Evolutionary conservation across 2,797 vertebrate genomes (phyloP).

Genomic region (Danio albolineatus): DNA sequence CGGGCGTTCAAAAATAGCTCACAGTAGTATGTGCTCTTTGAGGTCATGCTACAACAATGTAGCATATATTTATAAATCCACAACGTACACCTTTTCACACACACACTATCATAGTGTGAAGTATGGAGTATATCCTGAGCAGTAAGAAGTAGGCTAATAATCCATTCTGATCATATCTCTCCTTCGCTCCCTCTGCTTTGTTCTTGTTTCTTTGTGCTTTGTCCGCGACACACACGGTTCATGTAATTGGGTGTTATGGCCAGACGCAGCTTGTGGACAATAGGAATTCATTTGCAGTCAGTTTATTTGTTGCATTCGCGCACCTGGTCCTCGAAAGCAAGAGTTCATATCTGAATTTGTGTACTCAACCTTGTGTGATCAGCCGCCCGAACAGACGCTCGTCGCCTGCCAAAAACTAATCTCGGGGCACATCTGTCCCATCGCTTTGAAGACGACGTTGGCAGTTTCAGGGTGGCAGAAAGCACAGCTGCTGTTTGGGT

Average conservation of each 20-base stretch:
- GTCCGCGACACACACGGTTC: not conserved
- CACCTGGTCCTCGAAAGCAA: constrained; percentile 53
- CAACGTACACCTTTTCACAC: not conserved
- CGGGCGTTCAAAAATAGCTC: not conserved
- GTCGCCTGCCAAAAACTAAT: constrained; percentile 50
- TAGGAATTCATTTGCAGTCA: constrained; percentile 49
- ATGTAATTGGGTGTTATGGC: constrained; percentile 36
- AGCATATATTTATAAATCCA: not conserved
- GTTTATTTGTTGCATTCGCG: constrained; percentile 55
- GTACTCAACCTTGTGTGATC: constrained; percentile 41
- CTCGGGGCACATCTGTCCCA: constrained; percentile 55
- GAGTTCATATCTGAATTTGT: constrained; percentile 43
- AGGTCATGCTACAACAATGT: not conserved
- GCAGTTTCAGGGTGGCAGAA: constrained; percentile 42
- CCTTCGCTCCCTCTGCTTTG: constrained; percentile 13
- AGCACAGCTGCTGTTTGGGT: constrained; percentile 58
- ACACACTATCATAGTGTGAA: not conserved
- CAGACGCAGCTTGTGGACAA: constrained; percentile 43
- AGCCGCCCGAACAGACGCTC: constrained; percentile 22
- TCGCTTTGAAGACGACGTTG: constrained; percentile 40
- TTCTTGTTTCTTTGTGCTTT: too few species aligned
- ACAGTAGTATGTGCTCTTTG: not conserved
- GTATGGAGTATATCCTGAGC: not conserved
- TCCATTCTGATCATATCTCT: constrained; percentile 25
- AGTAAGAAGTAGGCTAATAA: not conserved